These are phyloP conservation scores for Pao palembangensis DNA, from an alignment of 2,113 vertebrate genomes.

Conservation along the genomic window DNA sequence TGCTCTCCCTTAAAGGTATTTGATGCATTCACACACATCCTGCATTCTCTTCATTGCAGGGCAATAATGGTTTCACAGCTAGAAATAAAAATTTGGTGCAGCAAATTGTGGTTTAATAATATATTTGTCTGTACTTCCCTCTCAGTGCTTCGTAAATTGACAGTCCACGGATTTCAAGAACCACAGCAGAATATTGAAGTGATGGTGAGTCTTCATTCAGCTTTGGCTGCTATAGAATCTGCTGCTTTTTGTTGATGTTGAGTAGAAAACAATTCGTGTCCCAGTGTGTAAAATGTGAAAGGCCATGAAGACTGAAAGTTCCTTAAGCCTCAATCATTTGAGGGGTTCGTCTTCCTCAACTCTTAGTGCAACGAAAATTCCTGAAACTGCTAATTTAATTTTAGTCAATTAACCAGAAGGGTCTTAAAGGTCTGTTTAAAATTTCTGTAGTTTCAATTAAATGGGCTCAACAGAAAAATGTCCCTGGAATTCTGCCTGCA, in stretches of 20 bases:
- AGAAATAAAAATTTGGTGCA: neutral
- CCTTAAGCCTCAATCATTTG: conserved; percentile 46
- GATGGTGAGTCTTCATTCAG: conserved; percentile 82
- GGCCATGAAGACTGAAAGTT: conserved; percentile 40
- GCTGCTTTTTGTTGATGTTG: conserved; percentile 23
- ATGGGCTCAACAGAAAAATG: conserved; percentile 22
- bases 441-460: conserved; percentile 36
- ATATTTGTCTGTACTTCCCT: neutral
- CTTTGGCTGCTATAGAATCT: conserved; percentile 2
- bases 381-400: conserved; percentile 42
- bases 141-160: conserved; percentile 91
- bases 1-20: conserved; percentile 94
- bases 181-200: conserved; percentile 89
- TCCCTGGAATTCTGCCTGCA: conserved; percentile 24
- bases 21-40: neutral
- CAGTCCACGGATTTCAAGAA: conserved; percentile 92
- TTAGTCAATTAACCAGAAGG: conserved; percentile 29
- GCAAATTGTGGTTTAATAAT: neutral
- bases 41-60: too few relatives aligned
- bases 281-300: conserved; percentile 33
- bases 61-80: too few relatives aligned
- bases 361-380: conserved; percentile 26
- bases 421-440: conserved; percentile 28
- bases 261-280: conserved; percentile 29
- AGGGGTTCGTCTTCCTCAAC: conserved; percentile 26